Percentiles rank a stretch among this genome's conserved stretches.
Conservation (phyloP, 2,888 invertebrate genomes). For the Hyposoter didymator region DNA sequence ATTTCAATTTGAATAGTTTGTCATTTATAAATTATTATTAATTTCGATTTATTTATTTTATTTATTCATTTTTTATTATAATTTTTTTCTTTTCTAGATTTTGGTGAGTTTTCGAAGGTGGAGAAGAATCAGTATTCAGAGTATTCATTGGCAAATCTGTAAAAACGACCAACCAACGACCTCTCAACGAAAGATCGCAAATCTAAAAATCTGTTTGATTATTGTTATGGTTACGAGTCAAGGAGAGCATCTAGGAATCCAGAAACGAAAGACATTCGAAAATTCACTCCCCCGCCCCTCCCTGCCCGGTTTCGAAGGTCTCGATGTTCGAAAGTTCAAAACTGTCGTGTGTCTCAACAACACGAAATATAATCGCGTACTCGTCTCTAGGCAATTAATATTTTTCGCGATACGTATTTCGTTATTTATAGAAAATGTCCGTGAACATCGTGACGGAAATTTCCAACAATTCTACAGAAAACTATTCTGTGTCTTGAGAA, state of each 20-base stretch:
- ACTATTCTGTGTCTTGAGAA: slow-evolving; percentile 11
- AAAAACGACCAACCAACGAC: too few species aligned
- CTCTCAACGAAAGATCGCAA: neutral
- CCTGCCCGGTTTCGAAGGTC: neutral
- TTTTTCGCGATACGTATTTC: neutral
- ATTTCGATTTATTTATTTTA: too few species aligned
- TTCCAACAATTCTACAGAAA: slow-evolving; percentile 16
- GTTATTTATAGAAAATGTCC: neutral
- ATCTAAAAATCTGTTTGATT: neutral
- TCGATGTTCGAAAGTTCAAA: neutral
- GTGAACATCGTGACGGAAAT: neutral
- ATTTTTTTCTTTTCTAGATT: too few species aligned
- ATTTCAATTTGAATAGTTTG: too few species aligned
- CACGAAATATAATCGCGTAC: neutral
- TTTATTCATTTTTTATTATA: too few species aligned
- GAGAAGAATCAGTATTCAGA: too few species aligned
- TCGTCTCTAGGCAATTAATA: neutral
- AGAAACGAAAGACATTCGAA: neutral
- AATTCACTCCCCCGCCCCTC: neutral
- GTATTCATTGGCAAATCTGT: too few species aligned
- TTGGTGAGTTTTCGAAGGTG: too few species aligned
- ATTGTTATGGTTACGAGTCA: neutral
- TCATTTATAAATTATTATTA: too few species aligned
- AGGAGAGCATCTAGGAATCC: neutral
- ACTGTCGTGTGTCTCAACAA: neutral